Conservation (phyloP, 2,113 vertebrate genomes). For the Pygathrix nemaeus region DNA sequence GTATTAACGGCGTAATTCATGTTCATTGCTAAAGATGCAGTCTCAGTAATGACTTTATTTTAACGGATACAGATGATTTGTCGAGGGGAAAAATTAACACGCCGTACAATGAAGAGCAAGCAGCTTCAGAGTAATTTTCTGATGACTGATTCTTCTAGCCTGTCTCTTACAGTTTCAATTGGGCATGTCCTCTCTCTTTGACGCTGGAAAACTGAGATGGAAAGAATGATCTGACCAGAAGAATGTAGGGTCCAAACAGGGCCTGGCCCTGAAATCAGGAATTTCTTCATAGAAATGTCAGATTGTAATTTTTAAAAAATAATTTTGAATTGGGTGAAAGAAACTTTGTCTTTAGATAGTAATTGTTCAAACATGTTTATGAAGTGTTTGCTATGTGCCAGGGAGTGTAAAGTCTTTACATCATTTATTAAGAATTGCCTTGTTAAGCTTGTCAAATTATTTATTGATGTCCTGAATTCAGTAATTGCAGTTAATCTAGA, state of each 20-base stretch:
- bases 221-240: neutral
- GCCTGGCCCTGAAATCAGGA: neutral
- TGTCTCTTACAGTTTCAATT: neutral
- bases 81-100: neutral
- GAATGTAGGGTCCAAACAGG: neutral
- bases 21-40: neutral
- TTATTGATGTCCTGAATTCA: slow-evolving; percentile 8
- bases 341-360: neutral
- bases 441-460: neutral
- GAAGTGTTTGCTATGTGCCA: neutral
- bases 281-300: slow-evolving; percentile 6
- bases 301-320: slow-evolving; percentile 20
- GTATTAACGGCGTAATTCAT: neutral
- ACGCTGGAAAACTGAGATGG: neutral
- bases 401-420: neutral
- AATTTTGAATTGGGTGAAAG: neutral
- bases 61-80: neutral
- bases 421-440: slow-evolving; percentile 6
- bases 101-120: neutral
- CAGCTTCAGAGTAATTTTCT: neutral
- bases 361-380: neutral
- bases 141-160: neutral
- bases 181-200: neutral
- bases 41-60: neutral
- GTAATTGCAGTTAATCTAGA: slow-evolving; percentile 29